phyloP scores from a whole-genome alignment of 2,888 invertebrate species.

The Dasypogon diadema region DNA sequence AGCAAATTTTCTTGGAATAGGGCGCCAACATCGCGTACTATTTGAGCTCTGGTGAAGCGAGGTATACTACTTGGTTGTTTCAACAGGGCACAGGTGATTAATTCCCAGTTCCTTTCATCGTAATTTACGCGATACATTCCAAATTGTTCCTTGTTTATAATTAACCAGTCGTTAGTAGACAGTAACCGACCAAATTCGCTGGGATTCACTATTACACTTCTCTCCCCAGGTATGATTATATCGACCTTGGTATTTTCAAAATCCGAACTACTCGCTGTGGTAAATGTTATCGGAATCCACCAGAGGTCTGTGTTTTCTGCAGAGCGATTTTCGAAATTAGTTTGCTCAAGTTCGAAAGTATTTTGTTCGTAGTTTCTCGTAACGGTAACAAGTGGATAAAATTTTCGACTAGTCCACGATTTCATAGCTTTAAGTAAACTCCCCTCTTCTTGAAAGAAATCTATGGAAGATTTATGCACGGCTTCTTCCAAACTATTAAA shows the following conservation, averaged over 20 bases:
- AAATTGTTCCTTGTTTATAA: constrained; percentile 66
- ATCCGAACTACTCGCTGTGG: constrained; percentile 60
- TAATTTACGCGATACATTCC: constrained; percentile 77
- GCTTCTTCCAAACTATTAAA: constrained; percentile 62
- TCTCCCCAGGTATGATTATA: not conserved
- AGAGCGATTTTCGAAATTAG: constrained; percentile 58
- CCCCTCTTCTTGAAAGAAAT: constrained; percentile 59
- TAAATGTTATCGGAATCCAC: constrained; percentile 67
- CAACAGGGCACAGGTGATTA: constrained; percentile 74
- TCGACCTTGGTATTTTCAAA: constrained; percentile 61
- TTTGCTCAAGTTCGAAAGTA: constrained; percentile 72
- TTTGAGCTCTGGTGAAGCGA: constrained; percentile 83
- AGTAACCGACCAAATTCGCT: not conserved
- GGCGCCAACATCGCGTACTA: constrained; percentile 79
- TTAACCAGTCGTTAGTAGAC: constrained; percentile 63
- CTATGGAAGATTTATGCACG: constrained; percentile 58
- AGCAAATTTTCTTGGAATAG: not conserved
- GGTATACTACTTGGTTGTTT: constrained; percentile 76
- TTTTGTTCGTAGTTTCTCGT: constrained; percentile 68
- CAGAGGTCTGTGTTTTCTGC: constrained; percentile 60
- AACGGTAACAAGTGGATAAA: constrained; percentile 73
- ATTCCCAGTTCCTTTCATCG: constrained; percentile 75
- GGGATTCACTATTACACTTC: not conserved
- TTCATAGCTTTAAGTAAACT: constrained; percentile 71
- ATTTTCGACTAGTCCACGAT: constrained; percentile 75